Evolutionary conservation across 2,113 vertebrate species (phyloP), one percentile per base, ranked within the genome.

Genomic region (Hymenochirus boettgeri): DNA sequence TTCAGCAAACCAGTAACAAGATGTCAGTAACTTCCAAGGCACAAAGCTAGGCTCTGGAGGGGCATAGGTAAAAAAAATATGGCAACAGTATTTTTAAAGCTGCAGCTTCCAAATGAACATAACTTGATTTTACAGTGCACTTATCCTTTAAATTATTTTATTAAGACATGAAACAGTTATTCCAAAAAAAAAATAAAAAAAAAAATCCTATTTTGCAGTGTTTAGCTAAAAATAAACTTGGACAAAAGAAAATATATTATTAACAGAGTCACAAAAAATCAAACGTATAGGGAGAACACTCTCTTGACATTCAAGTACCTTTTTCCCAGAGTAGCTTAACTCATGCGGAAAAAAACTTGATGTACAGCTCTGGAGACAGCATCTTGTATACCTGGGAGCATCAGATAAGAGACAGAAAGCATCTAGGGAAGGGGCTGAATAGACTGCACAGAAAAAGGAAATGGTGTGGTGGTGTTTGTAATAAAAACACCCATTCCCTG

Each of bases 401-500:
- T 42, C 17, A 42, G 7, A n/a, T 18, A 51, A 45, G 35, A 29
- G 51, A 55, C 33, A 19, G 50, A 26, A 55, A n/a, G 51, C 26
- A 64, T 11, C 35, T 27, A 45, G 51, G 39, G 25, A 27, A 2
- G 39, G 18, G 17, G 39, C 2, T 22, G 23, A 54, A 54, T 17
- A 17, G 17, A 29, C 3, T 11, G 52, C 33, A 35, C 55, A 46
- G 45, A 23, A 55, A n/a, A 57, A 50, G 55, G 7, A 25, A 27
- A 35, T 47, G 19, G 26, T 19, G 48, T 33, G 39, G 39, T 48
- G 17, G 27, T 25, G 4, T 48, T 46, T 65, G 39, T 48, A 57
- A 25, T 57, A 15, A 47, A 63, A 50, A 57, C 54, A 58, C 46
- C 54, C 17, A 26, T 50, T 37, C 24, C 45, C 27, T 66, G 55